Percentiles rank a stretch among this genome's conserved stretches.
Evolutionary conservation across 2,888 invertebrate species (phyloP).

Genomic region (Nebria salina): DNA sequence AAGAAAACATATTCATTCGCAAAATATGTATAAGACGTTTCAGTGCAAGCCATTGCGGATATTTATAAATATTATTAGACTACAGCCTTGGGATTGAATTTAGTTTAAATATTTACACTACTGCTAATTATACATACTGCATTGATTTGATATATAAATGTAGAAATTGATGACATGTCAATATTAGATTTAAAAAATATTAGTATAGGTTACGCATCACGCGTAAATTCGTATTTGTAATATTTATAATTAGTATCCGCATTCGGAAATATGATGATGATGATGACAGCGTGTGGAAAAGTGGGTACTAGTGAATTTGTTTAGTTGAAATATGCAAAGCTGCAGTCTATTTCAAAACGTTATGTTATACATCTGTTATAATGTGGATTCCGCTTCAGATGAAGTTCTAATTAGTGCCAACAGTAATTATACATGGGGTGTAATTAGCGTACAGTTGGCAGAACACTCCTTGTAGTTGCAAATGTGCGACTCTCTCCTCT

Average conservation of each 20-base stretch:
- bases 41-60: not conserved
- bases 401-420: conserved; percentile 54
- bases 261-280: not conserved
- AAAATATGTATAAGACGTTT: not conserved
- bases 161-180: not conserved
- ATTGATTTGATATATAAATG: not conserved
- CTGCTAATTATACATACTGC: not conserved
- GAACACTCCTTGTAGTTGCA: conserved; percentile 32
- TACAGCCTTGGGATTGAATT: not conserved
- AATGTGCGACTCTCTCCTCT: conserved; percentile 16
- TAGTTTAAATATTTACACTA: not conserved
- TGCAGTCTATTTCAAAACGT: conserved; percentile 44
- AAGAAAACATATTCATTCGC: not conserved
- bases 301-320: conserved; percentile 7
- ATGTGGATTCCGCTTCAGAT: conserved; percentile 53
- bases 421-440: conserved; percentile 52
- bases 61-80: not conserved
- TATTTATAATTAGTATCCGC: not conserved
- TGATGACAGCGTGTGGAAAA: not conserved
- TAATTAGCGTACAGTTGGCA: conserved; percentile 53
- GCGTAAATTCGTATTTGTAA: not conserved
- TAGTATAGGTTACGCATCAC: not conserved
- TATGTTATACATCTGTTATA: conserved; percentile 50
- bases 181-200: not conserved
- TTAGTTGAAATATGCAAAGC: conserved; percentile 22